Evolutionary conservation across 2,888 invertebrate genomes (phyloP).

Genomic region (Micoletzkya japonica): DNA sequence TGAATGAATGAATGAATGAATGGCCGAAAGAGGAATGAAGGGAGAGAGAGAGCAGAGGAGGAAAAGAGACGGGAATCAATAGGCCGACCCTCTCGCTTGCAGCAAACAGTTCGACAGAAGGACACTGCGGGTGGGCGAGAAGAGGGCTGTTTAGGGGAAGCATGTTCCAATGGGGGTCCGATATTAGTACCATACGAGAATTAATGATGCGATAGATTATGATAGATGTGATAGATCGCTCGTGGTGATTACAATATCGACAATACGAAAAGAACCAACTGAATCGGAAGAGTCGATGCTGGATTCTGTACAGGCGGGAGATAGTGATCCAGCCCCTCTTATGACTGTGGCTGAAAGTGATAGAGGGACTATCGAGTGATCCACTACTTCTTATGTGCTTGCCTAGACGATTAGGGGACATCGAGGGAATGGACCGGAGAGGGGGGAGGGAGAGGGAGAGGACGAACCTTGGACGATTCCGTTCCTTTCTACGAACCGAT

Average conservation of each 20-base stretch:
- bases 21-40: not conserved
- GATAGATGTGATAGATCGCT: too few relatives aligned
- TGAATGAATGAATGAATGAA: too few relatives aligned
- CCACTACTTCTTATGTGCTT: too few relatives aligned
- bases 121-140: too few relatives aligned
- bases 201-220: too few relatives aligned
- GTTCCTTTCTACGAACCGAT: conserved; percentile 24
- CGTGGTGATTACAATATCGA: not conserved
- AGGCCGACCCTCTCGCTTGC: too few relatives aligned
- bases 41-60: not conserved
- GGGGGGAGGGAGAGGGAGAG: not conserved
- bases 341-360: conserved; percentile 19
- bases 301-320: conserved; percentile 15
- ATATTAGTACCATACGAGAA: too few relatives aligned
- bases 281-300: conserved; percentile 21
- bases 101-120: too few relatives aligned
- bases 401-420: too few relatives aligned
- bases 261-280: not conserved
- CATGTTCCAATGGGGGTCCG: too few relatives aligned
- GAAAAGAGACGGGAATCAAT: not conserved
- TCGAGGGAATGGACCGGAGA: not conserved
- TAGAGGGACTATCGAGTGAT: too few relatives aligned
- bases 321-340: conserved; percentile 15
- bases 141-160: too few relatives aligned
- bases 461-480: conserved; percentile 19